phyloP scores from a whole-genome alignment of 2,113 vertebrate species.

The Istiophorus platypterus region DNA sequence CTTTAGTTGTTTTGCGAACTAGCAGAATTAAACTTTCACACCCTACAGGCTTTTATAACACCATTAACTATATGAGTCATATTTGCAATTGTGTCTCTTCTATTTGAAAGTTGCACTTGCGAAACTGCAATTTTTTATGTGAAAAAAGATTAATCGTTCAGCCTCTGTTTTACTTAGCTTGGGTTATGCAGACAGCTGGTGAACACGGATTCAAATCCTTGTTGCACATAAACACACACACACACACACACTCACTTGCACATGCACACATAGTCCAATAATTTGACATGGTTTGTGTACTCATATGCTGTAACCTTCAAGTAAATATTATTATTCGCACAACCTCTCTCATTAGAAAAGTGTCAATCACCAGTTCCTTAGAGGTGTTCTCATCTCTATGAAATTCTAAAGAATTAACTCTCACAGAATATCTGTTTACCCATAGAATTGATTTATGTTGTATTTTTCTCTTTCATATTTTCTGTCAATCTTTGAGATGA shows the following conservation, averaged over 20 bases:
- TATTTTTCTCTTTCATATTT: not conserved
- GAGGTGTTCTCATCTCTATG: not conserved
- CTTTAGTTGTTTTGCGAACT: not conserved
- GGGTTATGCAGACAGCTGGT: conserved; percentile 1
- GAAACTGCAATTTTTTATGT: not conserved
- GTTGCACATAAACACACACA: not conserved
- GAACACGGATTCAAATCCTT: not conserved
- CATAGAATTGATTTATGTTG: not conserved
- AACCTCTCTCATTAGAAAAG: not conserved
- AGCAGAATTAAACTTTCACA: not conserved
- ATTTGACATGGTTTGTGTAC: not conserved
- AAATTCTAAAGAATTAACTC: not conserved
- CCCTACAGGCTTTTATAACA: not conserved
- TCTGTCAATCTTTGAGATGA: not conserved
- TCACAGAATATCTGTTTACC: not conserved
- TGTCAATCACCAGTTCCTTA: not conserved
- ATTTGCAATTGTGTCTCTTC: not conserved
- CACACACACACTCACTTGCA: not conserved
- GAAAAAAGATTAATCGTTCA: not conserved
- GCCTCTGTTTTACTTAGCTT: not conserved
- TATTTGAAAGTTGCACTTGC: not conserved
- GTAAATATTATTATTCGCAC: conserved; percentile 29
- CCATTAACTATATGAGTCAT: not conserved
- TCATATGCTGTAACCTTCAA: conserved; percentile 10
- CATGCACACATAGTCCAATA: not conserved